Conservation (phyloP, 2,888 invertebrate species). For the Reticulitermes lucifugus region DNA sequence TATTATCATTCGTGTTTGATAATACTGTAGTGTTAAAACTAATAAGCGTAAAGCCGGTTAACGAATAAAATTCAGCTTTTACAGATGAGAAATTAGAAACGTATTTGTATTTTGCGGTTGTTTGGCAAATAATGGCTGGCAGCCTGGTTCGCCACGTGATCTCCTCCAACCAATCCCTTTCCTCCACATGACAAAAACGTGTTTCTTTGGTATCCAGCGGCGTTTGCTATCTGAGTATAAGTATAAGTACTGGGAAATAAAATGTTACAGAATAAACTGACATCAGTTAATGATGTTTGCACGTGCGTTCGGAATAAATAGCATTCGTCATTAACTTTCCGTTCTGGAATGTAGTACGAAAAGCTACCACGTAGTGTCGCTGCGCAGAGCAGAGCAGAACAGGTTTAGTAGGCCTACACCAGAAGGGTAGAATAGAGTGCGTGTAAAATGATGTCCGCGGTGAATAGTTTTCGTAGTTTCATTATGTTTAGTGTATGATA, state of each 20-base stretch:
- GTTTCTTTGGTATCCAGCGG: neutral
- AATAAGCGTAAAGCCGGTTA: neutral
- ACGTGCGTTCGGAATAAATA: neutral
- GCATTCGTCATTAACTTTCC: neutral
- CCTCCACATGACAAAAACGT: conserved; percentile 63
- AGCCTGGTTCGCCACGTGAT: conserved; percentile 48
- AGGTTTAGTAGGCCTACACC: conserved; percentile 38
- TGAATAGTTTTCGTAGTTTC: conserved; percentile 33
- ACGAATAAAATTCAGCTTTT: neutral
- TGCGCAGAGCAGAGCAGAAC: conserved; percentile 37
- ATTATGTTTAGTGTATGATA: conserved; percentile 44
- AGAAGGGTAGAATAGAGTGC: conserved; percentile 25
- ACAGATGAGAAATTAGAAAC: neutral
- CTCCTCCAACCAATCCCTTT: conserved; percentile 62
- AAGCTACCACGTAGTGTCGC: conserved; percentile 38
- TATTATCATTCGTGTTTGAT: too few species aligned
- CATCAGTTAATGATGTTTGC: neutral
- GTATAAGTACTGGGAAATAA: neutral
- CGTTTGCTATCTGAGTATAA: neutral
- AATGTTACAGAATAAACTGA: neutral
- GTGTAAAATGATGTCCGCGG: conserved; percentile 41
- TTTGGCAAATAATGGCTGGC: neutral
- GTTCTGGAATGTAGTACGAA: conserved; percentile 15
- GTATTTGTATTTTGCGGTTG: conserved; percentile 15
- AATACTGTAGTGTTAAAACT: neutral